phyloP scores from a whole-genome alignment of 2,113 vertebrate genomes.

The Carollia perspicillata region DNA sequence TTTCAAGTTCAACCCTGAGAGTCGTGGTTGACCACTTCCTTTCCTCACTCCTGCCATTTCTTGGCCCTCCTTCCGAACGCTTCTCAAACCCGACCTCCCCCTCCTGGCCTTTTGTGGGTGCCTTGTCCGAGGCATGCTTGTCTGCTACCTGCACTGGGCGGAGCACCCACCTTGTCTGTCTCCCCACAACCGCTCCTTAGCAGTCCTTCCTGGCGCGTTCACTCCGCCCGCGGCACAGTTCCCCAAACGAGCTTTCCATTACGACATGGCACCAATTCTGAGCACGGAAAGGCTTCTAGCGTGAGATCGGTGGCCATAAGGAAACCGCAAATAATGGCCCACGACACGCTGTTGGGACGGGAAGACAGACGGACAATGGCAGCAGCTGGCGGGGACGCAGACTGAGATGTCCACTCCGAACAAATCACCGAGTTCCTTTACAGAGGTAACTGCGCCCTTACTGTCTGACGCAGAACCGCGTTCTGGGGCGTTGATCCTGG shows the following conservation, averaged over 20 bases:
- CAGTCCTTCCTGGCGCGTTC: background rate
- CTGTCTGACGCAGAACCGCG: background rate
- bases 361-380: background rate
- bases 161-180: no score
- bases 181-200: background rate
- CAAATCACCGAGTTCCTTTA: background rate
- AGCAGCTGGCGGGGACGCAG: background rate
- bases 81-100: background rate
- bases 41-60: background rate
- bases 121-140: background rate
- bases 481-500: background rate
- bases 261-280: background rate
- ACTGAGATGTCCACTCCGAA: background rate
- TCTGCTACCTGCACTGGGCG: no score
- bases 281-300: background rate
- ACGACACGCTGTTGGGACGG: background rate
- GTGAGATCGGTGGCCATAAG: background rate
- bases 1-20: background rate
- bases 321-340: background rate
- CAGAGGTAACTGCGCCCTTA: background rate
- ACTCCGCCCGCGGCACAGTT: background rate
- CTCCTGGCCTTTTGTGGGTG: background rate
- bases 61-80: background rate
- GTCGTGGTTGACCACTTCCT: background rate
- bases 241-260: background rate